Evolutionary conservation across 2,888 invertebrate genomes (phyloP), one percentile per base, ranked within the genome.

Genomic region (Campopleginae sp.): DNA sequence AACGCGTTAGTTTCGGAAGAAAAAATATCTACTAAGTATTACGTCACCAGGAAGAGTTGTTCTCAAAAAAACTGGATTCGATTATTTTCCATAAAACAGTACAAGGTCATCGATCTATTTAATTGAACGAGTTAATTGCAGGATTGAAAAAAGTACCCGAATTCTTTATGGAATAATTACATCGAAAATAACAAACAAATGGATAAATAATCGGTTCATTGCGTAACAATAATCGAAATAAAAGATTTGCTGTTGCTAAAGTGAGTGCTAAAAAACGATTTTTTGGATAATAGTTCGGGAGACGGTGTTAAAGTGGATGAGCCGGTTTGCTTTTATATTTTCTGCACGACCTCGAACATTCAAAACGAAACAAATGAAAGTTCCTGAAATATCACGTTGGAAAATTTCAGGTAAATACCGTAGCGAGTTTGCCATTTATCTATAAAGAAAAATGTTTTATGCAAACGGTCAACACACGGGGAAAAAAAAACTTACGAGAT

Each of bases 291-390:
- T 46, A 17, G 42, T 75, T 27, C 58, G 42, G 63, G 42, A 8
- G n/a, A 48, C 33, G 17, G 42, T 74, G 86, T 81, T 63, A 12
- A 48, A 80, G 86, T 84, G 86, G 78, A 76, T 66, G 23, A 63
- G 66, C n/a, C 23, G 19, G 27, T 76, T 46, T 42, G 66, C 33
- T 77, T 19, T 44, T 61, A 66, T 63, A 77, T 77, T 80, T 83
- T 83, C 33, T 33, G 44, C 68, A 54, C 46, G 61, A 80, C 70
- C 10, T 61, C 82, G 51, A 63, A 65, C 31, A 7, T 70, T 14
- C 4, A 23, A 19, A 33, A 66, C 23, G n/a, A 51, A 66, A 51
- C 38, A n/a, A 33, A 54, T 27, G 71, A 79, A 42, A 77, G 44
- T 76, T 38, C 4, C 33, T 63, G 42, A 65, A 61, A 61, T 38